Conservation (phyloP, 2,888 invertebrate genomes). For the Brassicogethes aeneus region DNA sequence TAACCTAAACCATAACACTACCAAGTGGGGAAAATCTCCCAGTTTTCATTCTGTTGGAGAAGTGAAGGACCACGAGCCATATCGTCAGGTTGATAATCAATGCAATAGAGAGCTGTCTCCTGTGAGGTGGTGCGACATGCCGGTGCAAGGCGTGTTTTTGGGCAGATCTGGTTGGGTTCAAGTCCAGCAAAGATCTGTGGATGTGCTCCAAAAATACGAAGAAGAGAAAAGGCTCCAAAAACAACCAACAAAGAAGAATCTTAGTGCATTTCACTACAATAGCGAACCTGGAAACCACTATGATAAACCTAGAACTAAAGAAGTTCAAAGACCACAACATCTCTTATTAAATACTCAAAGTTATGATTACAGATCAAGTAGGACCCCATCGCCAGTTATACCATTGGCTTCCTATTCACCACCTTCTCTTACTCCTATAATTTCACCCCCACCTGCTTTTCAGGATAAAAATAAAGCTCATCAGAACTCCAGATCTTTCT, state of each 20-base stretch:
- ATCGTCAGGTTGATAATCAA: conserved; percentile 34
- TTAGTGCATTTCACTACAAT: conserved; percentile 46
- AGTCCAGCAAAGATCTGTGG: conserved; percentile 48
- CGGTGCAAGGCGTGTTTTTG: conserved; percentile 50
- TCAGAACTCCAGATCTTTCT: conserved; percentile 33
- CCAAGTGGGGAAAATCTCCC: conserved; percentile 27
- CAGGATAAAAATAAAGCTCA: conserved; percentile 43
- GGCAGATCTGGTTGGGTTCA: conserved; percentile 50
- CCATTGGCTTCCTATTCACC: conserved; percentile 46
- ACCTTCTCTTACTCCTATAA: conserved; percentile 55
- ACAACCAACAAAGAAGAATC: conserved; percentile 41
- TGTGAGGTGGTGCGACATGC: conserved; percentile 50
- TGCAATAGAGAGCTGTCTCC: conserved; percentile 48
- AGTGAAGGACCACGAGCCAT: conserved; percentile 41
- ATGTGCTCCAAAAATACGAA: conserved; percentile 39
- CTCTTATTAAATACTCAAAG: conserved; percentile 33
- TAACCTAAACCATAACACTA: conserved; percentile 12
- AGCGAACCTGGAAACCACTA: conserved; percentile 33
- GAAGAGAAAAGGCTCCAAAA: conserved; percentile 35
- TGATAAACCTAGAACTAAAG: conserved; percentile 10
- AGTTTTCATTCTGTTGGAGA: conserved; percentile 37
- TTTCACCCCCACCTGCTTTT: conserved; percentile 62
- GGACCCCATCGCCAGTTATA: neutral
- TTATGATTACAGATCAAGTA: conserved; percentile 30
- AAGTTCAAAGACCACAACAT: conserved; percentile 34